Conservation (phyloP, 2,797 vertebrate genomes). For the Poeciliopsis infans region DNA sequence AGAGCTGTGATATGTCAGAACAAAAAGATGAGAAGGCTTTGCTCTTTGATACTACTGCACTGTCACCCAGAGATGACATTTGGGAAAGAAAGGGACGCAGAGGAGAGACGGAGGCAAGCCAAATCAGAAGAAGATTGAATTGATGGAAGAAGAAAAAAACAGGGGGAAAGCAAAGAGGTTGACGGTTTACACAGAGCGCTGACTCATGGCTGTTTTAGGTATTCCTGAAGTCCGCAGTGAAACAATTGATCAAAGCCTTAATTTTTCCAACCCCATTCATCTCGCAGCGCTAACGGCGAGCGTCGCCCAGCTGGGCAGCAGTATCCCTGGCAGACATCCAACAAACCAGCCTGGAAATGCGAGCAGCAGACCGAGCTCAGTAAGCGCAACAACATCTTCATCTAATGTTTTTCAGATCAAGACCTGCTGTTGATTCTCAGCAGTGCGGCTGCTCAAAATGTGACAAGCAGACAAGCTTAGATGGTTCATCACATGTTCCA, state of each 20-base stretch:
- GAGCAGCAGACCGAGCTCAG: conserved; percentile 47
- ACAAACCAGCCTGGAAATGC: conserved; percentile 42
- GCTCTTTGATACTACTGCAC: conserved; percentile 42
- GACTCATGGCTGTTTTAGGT: conserved; percentile 70
- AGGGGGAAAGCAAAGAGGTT: conserved; percentile 36
- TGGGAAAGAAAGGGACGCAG: conserved; percentile 37
- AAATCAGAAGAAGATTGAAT: conserved; percentile 22
- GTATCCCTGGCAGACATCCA: conserved; percentile 64
- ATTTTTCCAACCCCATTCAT: conserved; percentile 72
- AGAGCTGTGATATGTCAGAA: conserved; percentile 55
- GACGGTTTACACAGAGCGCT: conserved; percentile 53
- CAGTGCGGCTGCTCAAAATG: conserved; percentile 2
- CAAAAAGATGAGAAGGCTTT: conserved; percentile 38
- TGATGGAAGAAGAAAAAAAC: conserved; percentile 11
- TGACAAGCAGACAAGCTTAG: conserved; percentile 6
- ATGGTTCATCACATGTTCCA: conserved; percentile 9
- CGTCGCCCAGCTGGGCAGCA: conserved; percentile 69
- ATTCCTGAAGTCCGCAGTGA: conserved; percentile 73
- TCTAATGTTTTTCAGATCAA: conserved; percentile 17
- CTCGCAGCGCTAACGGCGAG: conserved; percentile 59
- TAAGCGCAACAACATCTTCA: conserved; percentile 36
- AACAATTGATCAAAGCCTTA: conserved; percentile 76
- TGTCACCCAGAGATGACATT: conserved; percentile 63
- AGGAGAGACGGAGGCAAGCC: conserved; percentile 9
- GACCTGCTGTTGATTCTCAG: neutral